Base-by-base conservation (phyloP, 1,140 invertebrate species). In the Bathynomus jamesi region DNA sequence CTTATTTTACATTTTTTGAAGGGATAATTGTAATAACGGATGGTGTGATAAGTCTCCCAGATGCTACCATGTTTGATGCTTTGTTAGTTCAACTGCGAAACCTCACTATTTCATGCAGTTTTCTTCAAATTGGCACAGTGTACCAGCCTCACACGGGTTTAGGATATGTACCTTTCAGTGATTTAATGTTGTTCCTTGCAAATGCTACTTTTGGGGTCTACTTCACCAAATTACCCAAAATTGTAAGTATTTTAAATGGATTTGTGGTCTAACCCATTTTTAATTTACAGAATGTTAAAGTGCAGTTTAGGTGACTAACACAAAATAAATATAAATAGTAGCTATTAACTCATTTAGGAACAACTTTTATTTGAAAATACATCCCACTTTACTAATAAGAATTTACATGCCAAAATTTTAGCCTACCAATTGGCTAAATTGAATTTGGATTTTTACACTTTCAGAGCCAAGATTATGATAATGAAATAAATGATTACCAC, bases 11-110 rank as follows among this genome's bases (percentile, higher is more conserved):
- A n/a, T n/a, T n/a, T n/a, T 76, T 85, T 85, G 63, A 80, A 91
- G 90, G 90, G 82, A 87, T 94, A 80, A 85, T 93, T 65, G 85
- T 94, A 53, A 86, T 94, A 67, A 90, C 91, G 17, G 91, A 94
- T 83, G 91, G 91, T 2, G 87, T 92, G 66, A 86, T 93, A n/a
- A 88, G 88, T 69, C 85, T 91, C 21, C 89, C 91, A 7, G 90
- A 92, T 81, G 86, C 87, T 28, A 86, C 87, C 76, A 85, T 89
- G 46, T 85, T 93, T 76, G 91, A 94, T 78, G 86, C 87, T 11
- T 81, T 93, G 13, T 82, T 94, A 67, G 86, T 87, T 67, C 90
- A 92, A 80, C 82, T 94, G 46, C 85, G 91, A 72, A 89, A 88
- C 78, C 88, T 87, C 78, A 90, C 90, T 27, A 88, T 92, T 64